A percentile compares a stretch with the other conserved stretches of the same genome.
Conservation (phyloP, 1,140 invertebrate species). For the Zaprionus ornatus region DNA sequence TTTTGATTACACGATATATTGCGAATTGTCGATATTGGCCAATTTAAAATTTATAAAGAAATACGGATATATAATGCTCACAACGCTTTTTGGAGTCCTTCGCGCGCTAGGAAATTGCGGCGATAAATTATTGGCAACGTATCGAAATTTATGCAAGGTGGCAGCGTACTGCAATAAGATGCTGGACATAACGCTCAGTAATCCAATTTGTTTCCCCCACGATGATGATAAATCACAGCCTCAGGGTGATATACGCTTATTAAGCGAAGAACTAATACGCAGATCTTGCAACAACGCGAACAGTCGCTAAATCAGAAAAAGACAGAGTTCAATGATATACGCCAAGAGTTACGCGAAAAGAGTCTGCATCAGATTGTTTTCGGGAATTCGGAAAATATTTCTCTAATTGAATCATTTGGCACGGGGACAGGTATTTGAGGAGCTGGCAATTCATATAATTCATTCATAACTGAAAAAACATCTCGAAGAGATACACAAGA, state of each 20-base stretch:
- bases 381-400: conserved; percentile 91
- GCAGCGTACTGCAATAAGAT: too few relatives aligned
- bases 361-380: conserved; percentile 94
- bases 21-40: too few relatives aligned
- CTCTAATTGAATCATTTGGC: conserved; percentile 84
- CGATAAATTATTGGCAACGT: too few relatives aligned
- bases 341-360: conserved; percentile 92
- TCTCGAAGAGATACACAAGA: conserved; percentile 88
- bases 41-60: too few relatives aligned
- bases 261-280: conserved; percentile 89
- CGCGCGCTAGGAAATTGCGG: too few relatives aligned
- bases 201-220: conserved; percentile 90
- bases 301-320: conserved; percentile 90
- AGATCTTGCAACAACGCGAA: conserved; percentile 89
- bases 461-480: conserved; percentile 89
- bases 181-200: conserved; percentile 94
- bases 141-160: too few relatives aligned
- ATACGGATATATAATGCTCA: too few relatives aligned
- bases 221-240: conserved; percentile 85
- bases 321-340: conserved; percentile 89
- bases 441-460: conserved; percentile 17
- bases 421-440: background rate
- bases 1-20: too few relatives aligned
- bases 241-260: conserved; percentile 89
- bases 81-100: too few relatives aligned